phyloP scores from a whole-genome alignment of 2,113 vertebrate genomes.

The Orthochromis indermauri region DNA sequence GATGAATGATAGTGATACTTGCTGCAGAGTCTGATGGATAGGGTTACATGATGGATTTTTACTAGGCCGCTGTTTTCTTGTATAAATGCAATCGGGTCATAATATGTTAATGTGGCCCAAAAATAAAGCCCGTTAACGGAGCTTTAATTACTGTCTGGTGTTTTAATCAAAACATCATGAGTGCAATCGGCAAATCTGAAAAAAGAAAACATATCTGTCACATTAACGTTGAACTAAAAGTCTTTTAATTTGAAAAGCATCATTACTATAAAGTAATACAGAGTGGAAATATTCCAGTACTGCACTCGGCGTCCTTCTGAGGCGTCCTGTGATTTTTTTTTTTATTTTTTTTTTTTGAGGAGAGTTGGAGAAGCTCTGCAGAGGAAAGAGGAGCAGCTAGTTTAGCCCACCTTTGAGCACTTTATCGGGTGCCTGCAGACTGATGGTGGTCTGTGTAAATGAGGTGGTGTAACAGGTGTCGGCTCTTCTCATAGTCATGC shows the following conservation, averaged over 20 bases:
- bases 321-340: not conserved
- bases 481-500: not conserved
- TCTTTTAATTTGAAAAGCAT: not conserved
- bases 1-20: not conserved
- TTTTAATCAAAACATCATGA: not conserved
- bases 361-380: not conserved
- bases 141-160: not conserved
- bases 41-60: not conserved
- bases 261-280: not conserved
- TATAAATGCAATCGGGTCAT: not conserved
- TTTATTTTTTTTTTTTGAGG: not conserved
- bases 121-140: not conserved
- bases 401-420: slow-evolving; percentile 14
- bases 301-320: not conserved
- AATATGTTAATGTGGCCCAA: not conserved
- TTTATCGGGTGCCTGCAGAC: not conserved
- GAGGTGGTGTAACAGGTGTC: not conserved
- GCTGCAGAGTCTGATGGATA: not conserved
- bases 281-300: not conserved
- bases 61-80: not conserved
- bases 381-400: not conserved
- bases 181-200: not conserved
- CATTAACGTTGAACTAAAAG: not conserved
- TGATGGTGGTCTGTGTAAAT: not conserved
- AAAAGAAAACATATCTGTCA: not conserved